Conservation (phyloP, 2,113 vertebrate genomes). For the Myanophis thanlyinensis region DNA sequence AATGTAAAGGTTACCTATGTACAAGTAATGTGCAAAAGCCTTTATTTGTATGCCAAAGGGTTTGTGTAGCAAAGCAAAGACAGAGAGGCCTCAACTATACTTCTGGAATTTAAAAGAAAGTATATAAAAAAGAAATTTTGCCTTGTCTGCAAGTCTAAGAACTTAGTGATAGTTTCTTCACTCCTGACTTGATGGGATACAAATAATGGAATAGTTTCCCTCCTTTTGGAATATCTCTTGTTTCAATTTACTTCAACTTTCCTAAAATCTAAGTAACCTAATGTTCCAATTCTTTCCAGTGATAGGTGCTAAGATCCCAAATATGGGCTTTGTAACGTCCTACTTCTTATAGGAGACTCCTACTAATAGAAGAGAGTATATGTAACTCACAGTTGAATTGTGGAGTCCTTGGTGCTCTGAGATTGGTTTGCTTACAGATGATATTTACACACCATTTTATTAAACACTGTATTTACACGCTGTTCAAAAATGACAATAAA, state of each 20-base stretch:
- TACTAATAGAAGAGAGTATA: not conserved
- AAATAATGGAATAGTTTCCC: not conserved
- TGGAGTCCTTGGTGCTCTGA: not conserved
- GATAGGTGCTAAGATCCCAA: not conserved
- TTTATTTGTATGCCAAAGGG: not conserved
- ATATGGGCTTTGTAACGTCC: not conserved
- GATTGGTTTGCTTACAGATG: not conserved
- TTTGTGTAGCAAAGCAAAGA: not conserved
- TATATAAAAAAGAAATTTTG: not conserved
- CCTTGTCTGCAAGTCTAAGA: not conserved
- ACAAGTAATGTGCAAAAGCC: not conserved
- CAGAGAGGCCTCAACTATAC: not conserved
- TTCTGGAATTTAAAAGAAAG: not conserved
- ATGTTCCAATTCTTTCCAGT: not conserved
- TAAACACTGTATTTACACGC: not conserved
- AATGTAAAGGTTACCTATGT: not conserved
- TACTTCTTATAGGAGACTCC: not conserved
- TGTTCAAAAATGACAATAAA: not conserved
- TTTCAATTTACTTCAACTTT: not conserved
- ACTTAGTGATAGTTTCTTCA: not conserved
- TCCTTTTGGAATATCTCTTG: not conserved
- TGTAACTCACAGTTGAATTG: not conserved
- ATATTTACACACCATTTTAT: not conserved
- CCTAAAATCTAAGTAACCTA: not conserved
- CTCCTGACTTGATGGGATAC: not conserved